Evolutionary conservation across 92 coral and sea anemone species (phyloP).

Genomic region (Parazoanthus darwini): DNA sequence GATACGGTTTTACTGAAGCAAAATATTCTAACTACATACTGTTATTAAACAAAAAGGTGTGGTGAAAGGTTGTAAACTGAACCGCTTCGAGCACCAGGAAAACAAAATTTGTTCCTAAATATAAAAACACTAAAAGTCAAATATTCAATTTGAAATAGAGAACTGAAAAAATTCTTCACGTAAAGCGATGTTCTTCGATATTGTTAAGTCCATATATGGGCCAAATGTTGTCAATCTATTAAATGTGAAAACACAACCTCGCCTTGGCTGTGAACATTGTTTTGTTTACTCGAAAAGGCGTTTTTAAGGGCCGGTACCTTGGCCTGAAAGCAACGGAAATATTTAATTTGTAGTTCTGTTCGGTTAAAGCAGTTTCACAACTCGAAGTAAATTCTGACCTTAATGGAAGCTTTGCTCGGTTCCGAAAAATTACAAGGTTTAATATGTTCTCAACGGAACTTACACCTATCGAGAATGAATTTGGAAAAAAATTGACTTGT

Average conservation of each 20-base stretch:
- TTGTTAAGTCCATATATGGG: no score
- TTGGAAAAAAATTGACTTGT: conserved; percentile 1
- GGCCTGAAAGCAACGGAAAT: conserved; percentile 38
- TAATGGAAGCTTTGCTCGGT: conserved; percentile 8
- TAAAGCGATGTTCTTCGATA: no score
- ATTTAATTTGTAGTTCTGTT: neutral
- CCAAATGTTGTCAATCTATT: no score
- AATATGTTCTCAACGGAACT: conserved; percentile 32
- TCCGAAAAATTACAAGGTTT: conserved; percentile 28
- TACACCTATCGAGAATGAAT: neutral
- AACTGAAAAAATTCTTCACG: neutral
- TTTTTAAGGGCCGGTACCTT: conserved; percentile 30
- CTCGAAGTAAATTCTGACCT: conserved; percentile 16
- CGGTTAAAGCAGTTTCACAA: conserved; percentile 27
- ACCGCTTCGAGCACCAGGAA: neutral
- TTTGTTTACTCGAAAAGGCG: conserved; percentile 18
- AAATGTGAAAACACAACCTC: neutral
- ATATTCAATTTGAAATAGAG: neutral
- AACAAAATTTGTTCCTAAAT: neutral
- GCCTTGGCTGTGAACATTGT: neutral
- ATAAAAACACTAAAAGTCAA: neutral
- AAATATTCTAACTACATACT: neutral
- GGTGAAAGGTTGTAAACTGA: neutral
- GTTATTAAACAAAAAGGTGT: neutral
- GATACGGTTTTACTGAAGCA: neutral